A percentile compares a stretch with the other conserved stretches of the same genome.
Evolutionary conservation across 1,140 invertebrate genomes (phyloP).

Genomic region (Drosophila micromelanica): DNA sequence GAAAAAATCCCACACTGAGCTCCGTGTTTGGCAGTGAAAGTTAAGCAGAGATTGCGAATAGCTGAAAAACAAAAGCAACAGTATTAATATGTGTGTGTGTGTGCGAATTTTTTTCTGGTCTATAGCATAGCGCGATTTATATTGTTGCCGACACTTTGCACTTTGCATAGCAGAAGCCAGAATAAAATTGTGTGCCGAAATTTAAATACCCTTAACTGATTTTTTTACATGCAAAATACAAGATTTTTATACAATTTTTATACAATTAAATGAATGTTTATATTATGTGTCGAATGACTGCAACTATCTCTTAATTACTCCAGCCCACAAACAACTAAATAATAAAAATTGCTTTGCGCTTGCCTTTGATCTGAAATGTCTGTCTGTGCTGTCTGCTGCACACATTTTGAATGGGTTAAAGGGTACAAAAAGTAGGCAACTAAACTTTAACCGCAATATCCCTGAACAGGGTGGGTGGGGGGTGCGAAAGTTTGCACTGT

Average conservation of each 20-base stretch:
- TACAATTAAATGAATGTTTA: no score
- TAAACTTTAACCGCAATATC: slow-evolving; percentile 18
- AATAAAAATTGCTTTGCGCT: no score
- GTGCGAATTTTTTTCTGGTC: slow-evolving; percentile 9
- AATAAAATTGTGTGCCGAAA: neutral
- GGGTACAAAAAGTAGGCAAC: neutral
- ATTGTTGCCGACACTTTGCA: slow-evolving; percentile 20
- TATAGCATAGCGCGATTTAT: slow-evolving; percentile 19
- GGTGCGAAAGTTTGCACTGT: slow-evolving; percentile 13
- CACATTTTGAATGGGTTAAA: neutral
- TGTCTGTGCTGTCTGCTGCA: no score
- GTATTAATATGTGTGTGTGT: neutral
- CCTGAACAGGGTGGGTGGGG: neutral
- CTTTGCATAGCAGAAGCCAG: neutral
- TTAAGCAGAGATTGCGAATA: slow-evolving; percentile 74
- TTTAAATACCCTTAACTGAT: neutral
- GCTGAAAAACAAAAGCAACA: slow-evolving; percentile 13
- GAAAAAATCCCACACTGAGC: slow-evolving; percentile 9
- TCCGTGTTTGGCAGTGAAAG: slow-evolving; percentile 59
- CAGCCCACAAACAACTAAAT: neutral
- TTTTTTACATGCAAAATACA: no score
- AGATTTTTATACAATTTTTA: no score
- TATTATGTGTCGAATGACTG: neutral
- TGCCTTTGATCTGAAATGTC: neutral
- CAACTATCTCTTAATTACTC: neutral